Evolutionary conservation across 2,888 invertebrate genomes (phyloP).

Genomic region (Mantis religiosa): DNA sequence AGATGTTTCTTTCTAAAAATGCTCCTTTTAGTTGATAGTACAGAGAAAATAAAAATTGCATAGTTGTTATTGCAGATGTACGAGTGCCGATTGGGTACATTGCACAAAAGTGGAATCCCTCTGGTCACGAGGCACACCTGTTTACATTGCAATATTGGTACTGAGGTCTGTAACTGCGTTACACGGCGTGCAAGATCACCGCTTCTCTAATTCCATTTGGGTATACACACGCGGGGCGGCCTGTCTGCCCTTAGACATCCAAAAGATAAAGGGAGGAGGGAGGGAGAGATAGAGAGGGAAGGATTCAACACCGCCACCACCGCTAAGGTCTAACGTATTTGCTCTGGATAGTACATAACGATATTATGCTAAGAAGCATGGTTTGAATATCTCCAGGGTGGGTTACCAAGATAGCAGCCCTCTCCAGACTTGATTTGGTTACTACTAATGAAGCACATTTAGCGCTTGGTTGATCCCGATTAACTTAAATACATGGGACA

Average conservation of each 20-base stretch:
- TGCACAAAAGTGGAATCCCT: background rate
- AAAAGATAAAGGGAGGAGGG: background rate
- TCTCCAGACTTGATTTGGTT: conserved; percentile 3
- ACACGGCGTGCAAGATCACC: background rate
- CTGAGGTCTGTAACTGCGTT: background rate
- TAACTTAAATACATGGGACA: conserved; percentile 10
- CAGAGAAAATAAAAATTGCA: too few species aligned
- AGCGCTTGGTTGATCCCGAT: conserved; percentile 17
- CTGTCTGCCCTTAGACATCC: background rate
- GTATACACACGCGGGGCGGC: background rate
- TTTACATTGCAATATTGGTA: background rate
- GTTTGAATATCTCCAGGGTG: conserved; percentile 2
- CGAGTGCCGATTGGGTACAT: too few species aligned
- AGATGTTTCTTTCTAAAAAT: too few species aligned
- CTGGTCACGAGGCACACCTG: background rate
- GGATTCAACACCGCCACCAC: background rate
- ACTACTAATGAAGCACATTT: conserved; percentile 16
- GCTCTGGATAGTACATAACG: conserved; percentile 6
- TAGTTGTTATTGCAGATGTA: too few species aligned
- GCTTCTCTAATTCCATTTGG: conserved; percentile 9
- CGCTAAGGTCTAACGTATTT: background rate
- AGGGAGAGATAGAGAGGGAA: background rate
- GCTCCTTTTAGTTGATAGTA: too few species aligned
- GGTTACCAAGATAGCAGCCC: background rate
- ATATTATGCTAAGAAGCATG: conserved; percentile 16